Evolutionary conservation across 1,140 invertebrate genomes (phyloP).

Genomic region (Heliconius melpomene): DNA sequence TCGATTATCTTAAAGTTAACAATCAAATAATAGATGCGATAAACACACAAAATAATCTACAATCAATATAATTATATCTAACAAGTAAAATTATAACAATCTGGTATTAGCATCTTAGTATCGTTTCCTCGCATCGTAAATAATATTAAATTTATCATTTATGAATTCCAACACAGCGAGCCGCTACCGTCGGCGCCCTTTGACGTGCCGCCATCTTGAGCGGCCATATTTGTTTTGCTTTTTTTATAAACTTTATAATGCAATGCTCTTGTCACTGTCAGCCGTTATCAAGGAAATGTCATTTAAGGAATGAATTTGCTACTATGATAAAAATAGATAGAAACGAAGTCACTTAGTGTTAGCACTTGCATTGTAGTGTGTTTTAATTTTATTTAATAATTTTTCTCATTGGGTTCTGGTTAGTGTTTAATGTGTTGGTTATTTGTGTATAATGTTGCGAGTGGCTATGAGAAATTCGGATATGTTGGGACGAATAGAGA

Average conservation of each 20-base stretch:
- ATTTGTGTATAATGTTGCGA: neutral
- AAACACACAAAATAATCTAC: neutral
- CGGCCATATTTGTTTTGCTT: slow-evolving; percentile 71
- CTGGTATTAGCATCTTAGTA: slow-evolving; percentile 57
- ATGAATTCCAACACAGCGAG: slow-evolving; percentile 68
- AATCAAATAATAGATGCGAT: slow-evolving; percentile 16
- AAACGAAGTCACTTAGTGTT: slow-evolving; percentile 2
- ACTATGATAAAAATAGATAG: slow-evolving; percentile 50
- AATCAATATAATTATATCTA: slow-evolving; percentile 17
- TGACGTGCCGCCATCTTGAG: slow-evolving; percentile 70
- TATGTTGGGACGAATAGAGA: neutral
- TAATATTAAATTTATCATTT: slow-evolving; percentile 80
- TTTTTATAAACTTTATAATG: slow-evolving; percentile 68
- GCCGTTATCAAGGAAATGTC: slow-evolving; percentile 59
- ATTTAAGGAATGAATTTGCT: slow-evolving; percentile 60
- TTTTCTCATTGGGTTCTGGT: neutral
- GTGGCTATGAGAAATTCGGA: neutral
- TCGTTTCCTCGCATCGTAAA: slow-evolving; percentile 62
- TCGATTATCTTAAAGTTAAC: slow-evolving; percentile 17
- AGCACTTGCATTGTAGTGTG: neutral
- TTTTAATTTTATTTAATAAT: neutral
- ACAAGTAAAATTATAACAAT: slow-evolving; percentile 27
- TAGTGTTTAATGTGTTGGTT: neutral
- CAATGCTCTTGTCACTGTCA: slow-evolving; percentile 72
- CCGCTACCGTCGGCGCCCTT: slow-evolving; percentile 74